A percentile compares a stretch with the other conserved stretches of the same genome.
phyloP scores from a whole-genome alignment of 2,113 vertebrate species.

The Psephotus haematonotus region DNA sequence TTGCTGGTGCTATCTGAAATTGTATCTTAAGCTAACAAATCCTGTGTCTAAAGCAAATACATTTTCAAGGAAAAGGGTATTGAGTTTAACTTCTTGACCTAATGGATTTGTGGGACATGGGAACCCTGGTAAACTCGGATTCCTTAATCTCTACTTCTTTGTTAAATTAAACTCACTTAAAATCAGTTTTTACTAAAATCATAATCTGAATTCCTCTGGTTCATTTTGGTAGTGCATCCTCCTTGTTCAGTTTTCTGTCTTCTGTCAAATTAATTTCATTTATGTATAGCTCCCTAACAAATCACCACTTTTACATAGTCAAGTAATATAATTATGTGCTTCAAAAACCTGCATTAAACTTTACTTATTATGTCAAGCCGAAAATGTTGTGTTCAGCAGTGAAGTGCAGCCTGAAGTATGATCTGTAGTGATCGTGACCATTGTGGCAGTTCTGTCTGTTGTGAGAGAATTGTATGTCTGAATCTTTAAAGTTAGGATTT shows the following conservation, averaged over 20 bases:
- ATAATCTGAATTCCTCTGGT: not conserved
- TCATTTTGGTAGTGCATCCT: conserved; percentile 34
- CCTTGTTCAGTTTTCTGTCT: conserved; percentile 26
- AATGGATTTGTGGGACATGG: not conserved
- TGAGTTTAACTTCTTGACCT: not conserved
- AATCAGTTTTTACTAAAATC: conserved; percentile 53
- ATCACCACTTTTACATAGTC: not conserved
- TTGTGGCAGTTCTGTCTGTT: not conserved
- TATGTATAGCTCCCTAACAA: conserved; percentile 24
- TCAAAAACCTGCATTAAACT: not conserved
- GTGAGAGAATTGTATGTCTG: not conserved
- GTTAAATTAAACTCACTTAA: not conserved
- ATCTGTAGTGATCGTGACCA: not conserved
- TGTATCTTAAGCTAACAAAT: not conserved
- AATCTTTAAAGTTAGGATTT: not conserved
- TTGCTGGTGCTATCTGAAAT: not conserved
- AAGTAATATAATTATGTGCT: not conserved
- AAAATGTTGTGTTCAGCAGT: not conserved
- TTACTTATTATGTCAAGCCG: not conserved
- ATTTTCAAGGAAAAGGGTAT: not conserved
- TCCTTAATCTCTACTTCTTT: not conserved
- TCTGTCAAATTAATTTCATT: conserved; percentile 57
- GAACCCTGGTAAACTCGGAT: conserved; percentile 14
- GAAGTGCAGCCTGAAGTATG: not conserved
- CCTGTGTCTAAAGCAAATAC: not conserved